Base-by-base conservation (phyloP, 1,140 invertebrate genomes). In the Rhynchophorus ferrugineus region DNA sequence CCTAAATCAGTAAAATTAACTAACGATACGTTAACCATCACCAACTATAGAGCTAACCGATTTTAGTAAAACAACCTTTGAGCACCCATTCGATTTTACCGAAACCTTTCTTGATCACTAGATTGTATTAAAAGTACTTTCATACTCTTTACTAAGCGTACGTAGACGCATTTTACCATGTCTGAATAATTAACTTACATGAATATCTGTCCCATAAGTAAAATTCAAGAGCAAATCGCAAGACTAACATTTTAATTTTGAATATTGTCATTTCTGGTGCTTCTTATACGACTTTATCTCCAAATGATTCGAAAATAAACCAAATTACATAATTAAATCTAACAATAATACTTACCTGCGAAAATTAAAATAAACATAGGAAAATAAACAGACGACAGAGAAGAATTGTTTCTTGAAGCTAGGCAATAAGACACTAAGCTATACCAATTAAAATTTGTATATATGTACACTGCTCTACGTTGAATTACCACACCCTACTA, bases 241-340 rank as follows among this genome's bases (percentile, higher is more conserved):
- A 54, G 51, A 54, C 44, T 47, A 47, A 46, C 8, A 41, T 47
- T 2, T 20, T 14, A 33, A 34, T 51, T 53, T 54, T 46, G 58
- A 58, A 61, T 61, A 61, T 56, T 61, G 57, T 53, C 59, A 63
- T 55, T 61, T 59, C 56, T 45, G 18, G 9, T 29, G 24, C 21
- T 14, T 7, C 18, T 41, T 14, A 33, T 14, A 21, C 5, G 1
- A 6, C 44, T 44, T 54, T 29, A 37, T 46, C 42, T 42, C 41
- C 45, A 36, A 51, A n/a, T n/a, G n/a, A n/a, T n/a, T n/a, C n/a
- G n/a, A n/a, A n/a, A n/a, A n/a, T n/a, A n/a, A 37, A 36, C 16
- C 19, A 42, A 47, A 34, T 41, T 19, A 38, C 11, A 54, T 39
- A n/a, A 24, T n/a, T 34, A 49, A 43, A 50, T 33, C 38, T 50